A percentile compares a stretch with the other conserved stretches of the same genome.
Evolutionary conservation across 2,113 vertebrate genomes (phyloP).

Genomic region (Onychorhynchus coronatus): DNA sequence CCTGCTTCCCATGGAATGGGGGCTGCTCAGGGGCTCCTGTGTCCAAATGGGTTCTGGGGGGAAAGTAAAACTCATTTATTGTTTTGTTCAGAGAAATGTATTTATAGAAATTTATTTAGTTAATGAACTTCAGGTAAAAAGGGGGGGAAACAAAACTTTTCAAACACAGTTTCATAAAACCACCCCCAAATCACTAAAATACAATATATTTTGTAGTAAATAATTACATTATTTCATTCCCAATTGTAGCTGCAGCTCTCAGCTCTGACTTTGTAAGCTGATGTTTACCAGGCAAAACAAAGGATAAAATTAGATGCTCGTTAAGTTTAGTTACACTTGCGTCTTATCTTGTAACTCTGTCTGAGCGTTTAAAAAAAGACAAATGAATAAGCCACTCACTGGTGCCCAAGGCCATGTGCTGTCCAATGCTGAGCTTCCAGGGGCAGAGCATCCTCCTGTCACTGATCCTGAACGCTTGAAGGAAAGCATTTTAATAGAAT

Average conservation of each 20-base stretch:
- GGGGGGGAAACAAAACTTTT: background rate
- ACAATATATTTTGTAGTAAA: background rate
- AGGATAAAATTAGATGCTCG: background rate
- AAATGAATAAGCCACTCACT: fast-evolving
- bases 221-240: background rate
- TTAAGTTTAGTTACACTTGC: background rate
- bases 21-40: background rate
- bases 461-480: fast-evolving
- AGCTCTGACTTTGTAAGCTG: background rate
- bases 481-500: background rate
- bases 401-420: background rate
- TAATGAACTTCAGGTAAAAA: background rate
- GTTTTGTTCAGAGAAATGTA: background rate
- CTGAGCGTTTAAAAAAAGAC: background rate
- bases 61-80: background rate
- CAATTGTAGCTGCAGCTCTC: background rate
- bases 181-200: background rate
- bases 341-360: background rate
- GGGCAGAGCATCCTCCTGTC: background rate
- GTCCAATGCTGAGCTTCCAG: background rate
- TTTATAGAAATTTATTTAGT: background rate
- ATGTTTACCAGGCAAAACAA: background rate
- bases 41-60: background rate
- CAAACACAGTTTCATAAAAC: background rate
- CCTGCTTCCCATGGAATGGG: fast-evolving